phyloP scores from a whole-genome alignment of 2,113 vertebrate genomes.

The Hiodon tergisus region DNA sequence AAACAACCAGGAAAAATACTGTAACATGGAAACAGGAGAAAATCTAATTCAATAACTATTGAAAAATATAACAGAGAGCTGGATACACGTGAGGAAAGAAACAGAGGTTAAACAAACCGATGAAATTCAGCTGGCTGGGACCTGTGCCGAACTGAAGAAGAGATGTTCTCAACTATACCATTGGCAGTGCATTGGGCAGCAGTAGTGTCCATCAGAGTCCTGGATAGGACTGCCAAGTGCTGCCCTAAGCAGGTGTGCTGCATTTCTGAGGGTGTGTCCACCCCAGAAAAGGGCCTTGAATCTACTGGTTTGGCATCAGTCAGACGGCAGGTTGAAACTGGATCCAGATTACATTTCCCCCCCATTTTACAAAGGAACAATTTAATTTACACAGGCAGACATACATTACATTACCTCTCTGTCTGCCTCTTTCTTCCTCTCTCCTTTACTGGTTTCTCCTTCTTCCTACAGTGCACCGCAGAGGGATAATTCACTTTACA shows the following conservation, averaged over 20 bases:
- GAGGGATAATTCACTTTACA: neutral
- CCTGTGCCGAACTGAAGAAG: neutral
- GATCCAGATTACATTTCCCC: neutral
- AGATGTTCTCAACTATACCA: neutral
- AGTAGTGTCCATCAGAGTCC: neutral
- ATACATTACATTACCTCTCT: constrained; percentile 5
- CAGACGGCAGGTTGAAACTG: neutral
- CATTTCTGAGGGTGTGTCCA: too few species aligned
- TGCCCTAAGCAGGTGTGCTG: too few species aligned
- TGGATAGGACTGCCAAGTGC: too few species aligned
- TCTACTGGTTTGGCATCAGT: neutral
- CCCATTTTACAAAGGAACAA: constrained; percentile 2
- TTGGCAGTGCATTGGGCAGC: neutral
- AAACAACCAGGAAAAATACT: too few species aligned
- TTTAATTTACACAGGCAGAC: constrained; percentile 7
- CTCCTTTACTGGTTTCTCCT: neutral
- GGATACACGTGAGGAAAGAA: too few species aligned
- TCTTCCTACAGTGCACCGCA: neutral
- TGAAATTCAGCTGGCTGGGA: neutral
- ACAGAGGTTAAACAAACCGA: neutral
- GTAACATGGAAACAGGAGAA: too few species aligned
- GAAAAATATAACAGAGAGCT: too few species aligned
- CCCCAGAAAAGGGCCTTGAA: neutral
- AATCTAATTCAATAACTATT: too few species aligned
- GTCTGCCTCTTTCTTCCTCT: neutral